Conservation (phyloP, 2,888 invertebrate genomes). For the Byasa hedistus region DNA sequence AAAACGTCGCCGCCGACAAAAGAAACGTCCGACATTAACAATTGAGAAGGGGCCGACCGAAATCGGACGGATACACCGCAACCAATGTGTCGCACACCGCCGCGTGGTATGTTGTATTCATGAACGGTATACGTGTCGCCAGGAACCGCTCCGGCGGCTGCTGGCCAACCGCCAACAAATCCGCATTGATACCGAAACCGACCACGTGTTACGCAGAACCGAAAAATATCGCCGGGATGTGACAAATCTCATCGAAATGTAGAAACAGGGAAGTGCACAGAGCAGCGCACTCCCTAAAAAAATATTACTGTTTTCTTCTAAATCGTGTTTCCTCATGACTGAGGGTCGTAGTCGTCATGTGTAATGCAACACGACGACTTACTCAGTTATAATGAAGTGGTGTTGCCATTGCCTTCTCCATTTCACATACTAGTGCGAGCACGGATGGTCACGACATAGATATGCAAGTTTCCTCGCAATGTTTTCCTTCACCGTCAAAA, state of each 20-base stretch:
- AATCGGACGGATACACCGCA: slow-evolving; percentile 39
- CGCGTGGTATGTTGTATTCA: slow-evolving; percentile 46
- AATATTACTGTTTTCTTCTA: too few relatives aligned
- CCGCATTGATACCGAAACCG: slow-evolving; percentile 44
- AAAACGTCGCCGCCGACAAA: slow-evolving; percentile 18
- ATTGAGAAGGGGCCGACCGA: slow-evolving; percentile 33
- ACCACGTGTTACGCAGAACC: slow-evolving; percentile 46
- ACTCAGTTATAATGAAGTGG: too few relatives aligned
- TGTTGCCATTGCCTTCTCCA: too few relatives aligned
- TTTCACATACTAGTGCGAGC: too few relatives aligned
- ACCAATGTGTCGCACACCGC: slow-evolving; percentile 39
- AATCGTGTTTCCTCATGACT: too few relatives aligned
- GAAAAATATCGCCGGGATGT: slow-evolving; percentile 30
- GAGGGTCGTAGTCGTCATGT: too few relatives aligned
- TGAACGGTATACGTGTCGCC: slow-evolving; percentile 42
- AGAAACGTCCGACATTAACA: slow-evolving; percentile 33
- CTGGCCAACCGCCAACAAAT: slow-evolving; percentile 63
- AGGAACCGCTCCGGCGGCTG: slow-evolving; percentile 47
- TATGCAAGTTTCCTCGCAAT: too few relatives aligned
- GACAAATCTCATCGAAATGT: slow-evolving; percentile 25
- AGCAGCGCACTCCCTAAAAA: too few relatives aligned
- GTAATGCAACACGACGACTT: too few relatives aligned
- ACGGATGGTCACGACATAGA: too few relatives aligned
- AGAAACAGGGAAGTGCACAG: too few relatives aligned
- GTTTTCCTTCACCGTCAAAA: too few relatives aligned